Conservation (phyloP, 2,888 invertebrate genomes). For the Boloria selene region DNA sequence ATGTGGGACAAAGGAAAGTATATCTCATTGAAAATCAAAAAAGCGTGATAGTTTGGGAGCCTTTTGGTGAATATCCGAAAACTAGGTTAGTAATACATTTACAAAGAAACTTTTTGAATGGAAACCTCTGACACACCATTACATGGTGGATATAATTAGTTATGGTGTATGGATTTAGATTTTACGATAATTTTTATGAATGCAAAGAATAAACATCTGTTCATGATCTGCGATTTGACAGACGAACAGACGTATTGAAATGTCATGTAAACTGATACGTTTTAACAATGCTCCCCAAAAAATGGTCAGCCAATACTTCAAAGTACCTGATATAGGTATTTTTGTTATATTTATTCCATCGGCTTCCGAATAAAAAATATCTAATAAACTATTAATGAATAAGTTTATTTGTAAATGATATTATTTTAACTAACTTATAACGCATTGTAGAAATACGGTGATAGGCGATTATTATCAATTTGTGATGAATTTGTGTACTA, state of each 20-base stretch:
- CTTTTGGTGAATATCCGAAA: constrained; percentile 74
- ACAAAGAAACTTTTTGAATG: constrained; percentile 66
- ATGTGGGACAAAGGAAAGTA: constrained; percentile 69
- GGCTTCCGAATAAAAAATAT: too few relatives aligned
- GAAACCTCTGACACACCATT: constrained; percentile 63
- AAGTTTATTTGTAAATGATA: too few relatives aligned
- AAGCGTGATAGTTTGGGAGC: constrained; percentile 72
- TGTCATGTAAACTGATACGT: constrained; percentile 78
- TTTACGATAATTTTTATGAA: constrained; percentile 79
- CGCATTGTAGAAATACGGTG: too few relatives aligned
- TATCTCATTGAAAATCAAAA: constrained; percentile 75
- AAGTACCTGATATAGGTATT: not conserved
- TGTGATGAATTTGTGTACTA: too few relatives aligned
- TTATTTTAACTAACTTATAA: too few relatives aligned
- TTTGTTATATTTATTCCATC: too few relatives aligned
- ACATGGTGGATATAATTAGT: constrained; percentile 81
- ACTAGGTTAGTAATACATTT: constrained; percentile 80
- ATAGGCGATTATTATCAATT: too few relatives aligned
- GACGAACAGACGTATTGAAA: constrained; percentile 69
- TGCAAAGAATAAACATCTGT: constrained; percentile 76
- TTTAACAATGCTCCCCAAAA: constrained; percentile 67
- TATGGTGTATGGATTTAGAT: constrained; percentile 82
- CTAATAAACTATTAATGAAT: too few relatives aligned
- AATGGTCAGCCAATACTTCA: constrained; percentile 62
- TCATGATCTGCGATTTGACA: constrained; percentile 72